Base-by-base conservation (phyloP, 2,113 vertebrate genomes). In the Elephantulus edwardii region DNA sequence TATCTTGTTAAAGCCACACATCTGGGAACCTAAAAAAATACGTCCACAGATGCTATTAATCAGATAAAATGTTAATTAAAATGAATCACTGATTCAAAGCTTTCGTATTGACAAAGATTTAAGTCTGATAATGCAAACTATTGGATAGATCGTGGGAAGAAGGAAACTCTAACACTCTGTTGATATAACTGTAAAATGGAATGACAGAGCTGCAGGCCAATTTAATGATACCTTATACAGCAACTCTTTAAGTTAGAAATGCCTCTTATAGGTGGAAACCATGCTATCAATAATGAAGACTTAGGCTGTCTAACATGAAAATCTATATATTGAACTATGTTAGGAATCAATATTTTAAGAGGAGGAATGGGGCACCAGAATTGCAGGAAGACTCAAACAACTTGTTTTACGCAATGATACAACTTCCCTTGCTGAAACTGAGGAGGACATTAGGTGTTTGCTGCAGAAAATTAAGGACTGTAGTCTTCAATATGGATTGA, bases 31-130 rank as follows among this genome's bases (percentile, higher is more conserved):
- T 40, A 91, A 77, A 4, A n/a, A 81, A 80, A 72, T 26, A 60
- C n/a, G 46, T 24, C 75, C 80, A 38, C 28, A 85, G 62, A 60
- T 56, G 17, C 33, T 46, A 52, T 76, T 44, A 68, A 83, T 84
- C 60, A 64, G 44, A 93, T 38, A 86, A 24, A 92, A 83, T 82
- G 83, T 30, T 66, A 70, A 79, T 82, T 60, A 89, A 92, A 78
- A 79, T 88, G 33, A 46, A 88, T n/a, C 58, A 40, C 13, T 72
- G 77, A 58, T 71, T 85, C 58, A 48, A 6, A 83, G 46, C 28
- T 46, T 46, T 20, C 33, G 30, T 26, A 33, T 4, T 71, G 54
- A 72, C 42, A 75, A 89, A 70, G 33, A 78, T 56, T 80, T 48
- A 77, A 71, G 26, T 56, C 26, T 83, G 56, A 58, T 64, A 52